Evolutionary conservation across 2,888 invertebrate genomes (phyloP).

Genomic region (Cosmorhoe ocellata): DNA sequence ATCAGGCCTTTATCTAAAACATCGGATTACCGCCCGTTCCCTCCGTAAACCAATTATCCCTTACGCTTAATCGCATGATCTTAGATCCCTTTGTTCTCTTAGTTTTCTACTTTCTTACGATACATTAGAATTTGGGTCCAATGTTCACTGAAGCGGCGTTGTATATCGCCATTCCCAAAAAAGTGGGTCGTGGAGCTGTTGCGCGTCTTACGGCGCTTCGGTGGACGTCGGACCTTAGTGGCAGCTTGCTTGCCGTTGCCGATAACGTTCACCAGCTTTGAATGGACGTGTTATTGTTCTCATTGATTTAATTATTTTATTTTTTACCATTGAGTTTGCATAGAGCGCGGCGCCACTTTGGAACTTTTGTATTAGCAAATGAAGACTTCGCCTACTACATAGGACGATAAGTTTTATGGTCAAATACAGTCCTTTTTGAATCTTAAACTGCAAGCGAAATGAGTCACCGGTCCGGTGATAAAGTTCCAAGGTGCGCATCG

Average conservation of each 20-base stretch:
- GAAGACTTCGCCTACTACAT: not conserved
- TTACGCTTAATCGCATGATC: conserved; percentile 49
- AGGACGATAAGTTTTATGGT: not conserved
- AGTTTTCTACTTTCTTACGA: conserved; percentile 33
- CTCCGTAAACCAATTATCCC: conserved; percentile 24
- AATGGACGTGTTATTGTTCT: conserved; percentile 61
- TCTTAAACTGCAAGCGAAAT: not conserved
- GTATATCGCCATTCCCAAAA: not conserved
- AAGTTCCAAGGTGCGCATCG: conserved; percentile 54
- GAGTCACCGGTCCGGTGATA: not conserved
- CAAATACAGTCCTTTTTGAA: not conserved
- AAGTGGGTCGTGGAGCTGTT: too few species aligned
- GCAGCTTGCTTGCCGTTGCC: conserved; percentile 44
- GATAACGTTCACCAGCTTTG: conserved; percentile 68
- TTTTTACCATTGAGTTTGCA: conserved; percentile 67
- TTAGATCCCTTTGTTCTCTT: conserved; percentile 31
- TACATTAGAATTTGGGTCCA: conserved; percentile 19
- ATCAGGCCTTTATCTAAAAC: conserved; percentile 1
- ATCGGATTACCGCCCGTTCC: conserved; percentile 25
- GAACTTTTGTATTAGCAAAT: conserved; percentile 38
- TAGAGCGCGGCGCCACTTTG: conserved; percentile 70
- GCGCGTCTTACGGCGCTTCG: conserved; percentile 1
- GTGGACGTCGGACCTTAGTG: conserved; percentile 16
- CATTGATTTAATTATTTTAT: conserved; percentile 50
- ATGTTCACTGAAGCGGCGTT: conserved; percentile 25